Evolutionary conservation across 2,113 vertebrate species (phyloP), one percentile per base, ranked within the genome.

Genomic region (Stomatorhinus ivindoensis): DNA sequence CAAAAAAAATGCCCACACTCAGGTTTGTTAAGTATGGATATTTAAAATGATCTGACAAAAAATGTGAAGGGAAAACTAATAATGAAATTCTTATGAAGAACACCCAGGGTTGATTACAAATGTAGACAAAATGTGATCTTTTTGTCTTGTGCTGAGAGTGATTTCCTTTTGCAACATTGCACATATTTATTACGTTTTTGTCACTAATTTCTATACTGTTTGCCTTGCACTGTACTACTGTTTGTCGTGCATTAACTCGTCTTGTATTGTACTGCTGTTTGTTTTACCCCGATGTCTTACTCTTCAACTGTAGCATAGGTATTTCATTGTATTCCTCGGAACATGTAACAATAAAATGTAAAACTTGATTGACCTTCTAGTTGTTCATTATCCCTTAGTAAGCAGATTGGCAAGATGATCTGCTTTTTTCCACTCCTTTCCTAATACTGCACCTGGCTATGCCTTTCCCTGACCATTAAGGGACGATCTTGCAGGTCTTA

Each of bases 391-490:
- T 24, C 8, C 9, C 10, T 24, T 50, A 46, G 46, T 27, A 51
- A 27, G 15, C 42, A 15, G 31, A 15, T 17, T 86, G 47, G 46
- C 9, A 86, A 50, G 21, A 48, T 86, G 4, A 50, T 85, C 83
- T 11, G 21, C 3, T 65, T 87, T 39, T 61, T 61, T 17, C 53
- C 55, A 51, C 8, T n/a, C 53, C 53, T 61, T 11, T 19, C 53
- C 51, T 87, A 13, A 87, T 42, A 21, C 17, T 42, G 9, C 19
- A 15, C n/a, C 24, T 87, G 31, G 10, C 31, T 58, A 53, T 90
- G 88, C 93, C 90, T 80, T 44, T 89, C 90, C 42, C 91, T 91
- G 84, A 85, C 92, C 92, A 91, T 92, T 91, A 90, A 92, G 55
- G 90, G 91, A 92, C 92, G 91, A 94, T 46, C 6, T 31, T 24